Conservation (phyloP, 2,888 invertebrate species). For the Ectemnius cavifrons region DNA sequence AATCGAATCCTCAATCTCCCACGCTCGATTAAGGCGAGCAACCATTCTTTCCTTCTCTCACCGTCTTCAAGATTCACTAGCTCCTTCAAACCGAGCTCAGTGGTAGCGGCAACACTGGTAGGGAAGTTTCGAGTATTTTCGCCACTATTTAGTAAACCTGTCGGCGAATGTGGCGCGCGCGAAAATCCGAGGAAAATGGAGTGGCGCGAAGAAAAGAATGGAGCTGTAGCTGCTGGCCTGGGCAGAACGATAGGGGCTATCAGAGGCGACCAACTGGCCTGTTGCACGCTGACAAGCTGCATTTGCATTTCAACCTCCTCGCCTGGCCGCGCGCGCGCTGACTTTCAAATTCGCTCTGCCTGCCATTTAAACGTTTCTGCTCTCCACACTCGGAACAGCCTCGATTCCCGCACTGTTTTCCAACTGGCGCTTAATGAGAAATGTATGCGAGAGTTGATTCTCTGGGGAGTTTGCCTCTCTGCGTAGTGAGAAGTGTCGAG, state of each 20-base stretch:
- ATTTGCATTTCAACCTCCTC: slow-evolving; percentile 61
- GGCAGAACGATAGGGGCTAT: slow-evolving; percentile 69
- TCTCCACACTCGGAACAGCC: not conserved
- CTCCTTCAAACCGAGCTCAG: too few species aligned
- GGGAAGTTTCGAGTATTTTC: slow-evolving; percentile 10
- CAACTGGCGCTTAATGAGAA: not conserved
- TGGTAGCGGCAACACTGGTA: not conserved
- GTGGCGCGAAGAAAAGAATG: slow-evolving; percentile 57
- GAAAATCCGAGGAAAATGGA: slow-evolving; percentile 45
- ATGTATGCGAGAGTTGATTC: not conserved
- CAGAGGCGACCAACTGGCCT: slow-evolving; percentile 67
- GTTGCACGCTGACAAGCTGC: slow-evolving; percentile 64
- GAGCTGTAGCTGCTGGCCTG: slow-evolving; percentile 55
- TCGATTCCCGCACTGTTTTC: not conserved
- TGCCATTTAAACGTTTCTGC: slow-evolving; percentile 45
- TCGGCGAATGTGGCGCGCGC: slow-evolving; percentile 14
- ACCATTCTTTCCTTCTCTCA: not conserved
- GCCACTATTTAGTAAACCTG: slow-evolving; percentile 32
- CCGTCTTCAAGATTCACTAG: not conserved
- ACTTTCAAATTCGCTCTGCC: slow-evolving; percentile 42
- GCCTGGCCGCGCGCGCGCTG: slow-evolving; percentile 11
- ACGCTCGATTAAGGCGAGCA: slow-evolving; percentile 26
- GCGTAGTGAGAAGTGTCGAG: slow-evolving; percentile 9
- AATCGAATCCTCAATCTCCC: slow-evolving; percentile 54
- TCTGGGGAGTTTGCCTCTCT: not conserved